These are phyloP conservation scores for Gymnodraco acuticeps DNA, from an alignment of 2,797 vertebrate species.

Conservation along the genomic window DNA sequence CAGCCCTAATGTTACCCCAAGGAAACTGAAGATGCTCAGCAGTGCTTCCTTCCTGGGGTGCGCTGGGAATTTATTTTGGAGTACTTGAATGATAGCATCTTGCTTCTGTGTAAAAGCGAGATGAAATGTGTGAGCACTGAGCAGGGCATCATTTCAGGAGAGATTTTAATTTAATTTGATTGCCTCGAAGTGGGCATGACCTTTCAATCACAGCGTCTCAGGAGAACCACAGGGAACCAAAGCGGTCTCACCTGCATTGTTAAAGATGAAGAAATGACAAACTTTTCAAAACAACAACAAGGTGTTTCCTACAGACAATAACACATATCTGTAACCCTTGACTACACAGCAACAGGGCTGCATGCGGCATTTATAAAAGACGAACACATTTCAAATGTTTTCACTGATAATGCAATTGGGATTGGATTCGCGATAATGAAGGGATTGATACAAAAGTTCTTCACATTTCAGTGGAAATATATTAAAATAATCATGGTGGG, in stretches of 20 bases:
- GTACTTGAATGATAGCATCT: not conserved
- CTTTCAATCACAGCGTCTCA: slow-evolving; percentile 6
- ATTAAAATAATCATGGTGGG: no score
- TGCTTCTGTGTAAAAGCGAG: not conserved
- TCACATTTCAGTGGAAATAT: no score
- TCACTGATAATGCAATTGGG: no score
- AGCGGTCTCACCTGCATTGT: not conserved
- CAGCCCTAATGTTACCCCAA: not conserved
- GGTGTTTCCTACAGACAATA: not conserved
- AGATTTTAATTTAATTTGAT: slow-evolving; percentile 4
- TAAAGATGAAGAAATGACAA: not conserved
- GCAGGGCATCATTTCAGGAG: not conserved
- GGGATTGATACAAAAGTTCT: no score
- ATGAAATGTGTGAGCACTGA: not conserved
- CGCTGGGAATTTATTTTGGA: no score
- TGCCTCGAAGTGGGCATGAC: slow-evolving; percentile 1
- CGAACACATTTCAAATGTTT: no score
- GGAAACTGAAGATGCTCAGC: no score
- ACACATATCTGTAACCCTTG: not conserved
- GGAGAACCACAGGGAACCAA: not conserved
- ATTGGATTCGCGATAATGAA: no score
- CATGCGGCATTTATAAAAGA: no score
- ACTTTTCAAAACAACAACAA: not conserved
- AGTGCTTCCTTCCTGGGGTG: no score
- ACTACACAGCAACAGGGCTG: no score